Percentiles rank a stretch among this genome's conserved stretches.
These are phyloP conservation scores for Orussus abietinus DNA, from an alignment of 1,140 invertebrate genomes.

Conservation along the genomic window DNA sequence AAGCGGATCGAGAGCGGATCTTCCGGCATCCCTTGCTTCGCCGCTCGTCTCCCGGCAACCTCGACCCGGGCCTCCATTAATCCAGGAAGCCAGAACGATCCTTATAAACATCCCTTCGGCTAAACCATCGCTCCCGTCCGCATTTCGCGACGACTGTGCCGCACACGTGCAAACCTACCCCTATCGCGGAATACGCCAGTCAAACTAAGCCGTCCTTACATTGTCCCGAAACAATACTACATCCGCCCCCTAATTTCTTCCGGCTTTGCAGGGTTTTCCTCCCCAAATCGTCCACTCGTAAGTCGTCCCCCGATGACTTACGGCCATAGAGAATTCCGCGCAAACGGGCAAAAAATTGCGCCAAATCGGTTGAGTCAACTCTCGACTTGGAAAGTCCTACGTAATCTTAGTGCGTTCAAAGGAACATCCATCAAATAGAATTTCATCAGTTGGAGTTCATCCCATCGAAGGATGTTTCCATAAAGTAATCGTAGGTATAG, in stretches of 20 bases:
- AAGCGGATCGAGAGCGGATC: conserved; percentile 12
- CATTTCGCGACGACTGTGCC: background rate
- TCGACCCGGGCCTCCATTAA: background rate
- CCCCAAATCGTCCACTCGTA: no score
- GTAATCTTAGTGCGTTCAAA: no score
- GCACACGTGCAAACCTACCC: background rate
- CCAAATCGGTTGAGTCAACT: no score
- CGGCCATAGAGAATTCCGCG: no score
- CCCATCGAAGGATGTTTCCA: no score
- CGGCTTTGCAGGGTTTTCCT: conserved; percentile 2
- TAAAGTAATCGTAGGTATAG: no score
- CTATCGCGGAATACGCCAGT: background rate
- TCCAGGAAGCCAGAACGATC: conserved; percentile 1
- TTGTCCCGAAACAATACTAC: conserved; percentile 36
- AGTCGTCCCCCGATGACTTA: no score
- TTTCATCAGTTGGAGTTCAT: no score
- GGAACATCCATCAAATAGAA: no score
- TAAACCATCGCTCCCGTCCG: background rate
- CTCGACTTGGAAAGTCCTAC: no score
- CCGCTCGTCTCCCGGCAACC: background rate
- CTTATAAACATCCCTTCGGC: no score
- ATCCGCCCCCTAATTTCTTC: conserved; percentile 22
- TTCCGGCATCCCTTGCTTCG: background rate
- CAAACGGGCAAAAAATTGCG: no score
- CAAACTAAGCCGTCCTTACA: conserved; percentile 32